Evolutionary conservation across 2,888 invertebrate genomes (phyloP), one percentile per base, ranked within the genome.

Genomic region (Chironomus riparius): DNA sequence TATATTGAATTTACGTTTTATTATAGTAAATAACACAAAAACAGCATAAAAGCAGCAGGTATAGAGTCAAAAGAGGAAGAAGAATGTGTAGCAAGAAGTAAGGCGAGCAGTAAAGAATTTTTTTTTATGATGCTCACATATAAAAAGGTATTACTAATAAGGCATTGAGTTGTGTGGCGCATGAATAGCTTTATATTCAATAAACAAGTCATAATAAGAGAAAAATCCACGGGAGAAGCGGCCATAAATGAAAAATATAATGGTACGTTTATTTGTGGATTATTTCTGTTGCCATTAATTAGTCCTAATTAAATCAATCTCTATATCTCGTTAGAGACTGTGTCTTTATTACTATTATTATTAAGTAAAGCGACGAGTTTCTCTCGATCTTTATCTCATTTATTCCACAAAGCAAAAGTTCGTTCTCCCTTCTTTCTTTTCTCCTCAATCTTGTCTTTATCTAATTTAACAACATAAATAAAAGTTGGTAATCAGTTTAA

Each of bases 401-500:
- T 38, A 38, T 38, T n/a, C n/a, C 18, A 18, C 56, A 56, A n/a
- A 15, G 56, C 56, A 56, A 6, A 56, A 15, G 56, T 56, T n/a
- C 38, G 12, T 56, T 15, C 56, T 15, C 50, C 13, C 50, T 15
- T 56, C 4, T 56, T 56, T 3, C 7, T 56, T 15, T n/a, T 56
- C 15, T 56, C 65, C 13, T 65, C 65, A 10, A 18, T 12, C 15
- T 24, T 21, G 13, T 65, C 65, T 50, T 56, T 71, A 50, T 71
- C 71, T 71, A 50, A 71, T 71, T 56, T 71, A 71, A 71, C 71
- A 71, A 24, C 21, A 71, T 71, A 71, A 71, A 71, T 71, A 71
- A 71, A 71, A 71, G 56, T 56, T 71, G 50, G 56, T 71, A 71
- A 71, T 71, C 71, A 71, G 71, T 71, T 71, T 71, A 71, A 71